Conservation (phyloP, 2,113 vertebrate genomes). For the Dasyornis broadbenti region DNA sequence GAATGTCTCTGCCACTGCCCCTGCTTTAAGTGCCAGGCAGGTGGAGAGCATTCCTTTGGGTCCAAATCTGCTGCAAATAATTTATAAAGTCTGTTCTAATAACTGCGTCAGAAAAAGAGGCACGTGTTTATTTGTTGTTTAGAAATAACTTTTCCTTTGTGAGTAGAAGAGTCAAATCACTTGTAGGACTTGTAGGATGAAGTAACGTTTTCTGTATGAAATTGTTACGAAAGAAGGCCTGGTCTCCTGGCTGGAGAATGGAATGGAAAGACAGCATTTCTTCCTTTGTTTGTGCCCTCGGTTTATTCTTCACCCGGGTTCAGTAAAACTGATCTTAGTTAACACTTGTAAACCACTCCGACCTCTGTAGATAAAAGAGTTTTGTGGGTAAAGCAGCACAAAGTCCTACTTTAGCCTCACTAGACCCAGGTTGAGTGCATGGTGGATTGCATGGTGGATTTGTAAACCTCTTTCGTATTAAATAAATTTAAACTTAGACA, state of each 20-base stretch:
- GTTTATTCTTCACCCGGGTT: neutral
- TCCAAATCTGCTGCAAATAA: neutral
- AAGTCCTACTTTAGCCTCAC: neutral
- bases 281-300: neutral
- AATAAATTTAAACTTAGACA: constrained; percentile 39
- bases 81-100: neutral
- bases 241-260: neutral
- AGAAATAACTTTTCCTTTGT: constrained; percentile 6
- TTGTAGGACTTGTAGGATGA: neutral
- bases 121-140: neutral
- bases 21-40: neutral
- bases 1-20: neutral
- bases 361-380: constrained; percentile 2
- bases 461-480: neutral
- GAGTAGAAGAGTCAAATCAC: neutral
- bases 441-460: constrained; percentile 39
- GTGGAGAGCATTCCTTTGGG: neutral
- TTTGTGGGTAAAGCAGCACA: neutral
- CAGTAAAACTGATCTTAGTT: neutral
- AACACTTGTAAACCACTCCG: neutral
- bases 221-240: neutral
- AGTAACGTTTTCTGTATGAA: neutral
- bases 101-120: neutral
- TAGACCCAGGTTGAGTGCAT: constrained; percentile 15
- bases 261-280: neutral